Evolutionary conservation across 1,140 invertebrate species (phyloP), one percentile per base, ranked within the genome.

Genomic region (Mylabris phalerata): DNA sequence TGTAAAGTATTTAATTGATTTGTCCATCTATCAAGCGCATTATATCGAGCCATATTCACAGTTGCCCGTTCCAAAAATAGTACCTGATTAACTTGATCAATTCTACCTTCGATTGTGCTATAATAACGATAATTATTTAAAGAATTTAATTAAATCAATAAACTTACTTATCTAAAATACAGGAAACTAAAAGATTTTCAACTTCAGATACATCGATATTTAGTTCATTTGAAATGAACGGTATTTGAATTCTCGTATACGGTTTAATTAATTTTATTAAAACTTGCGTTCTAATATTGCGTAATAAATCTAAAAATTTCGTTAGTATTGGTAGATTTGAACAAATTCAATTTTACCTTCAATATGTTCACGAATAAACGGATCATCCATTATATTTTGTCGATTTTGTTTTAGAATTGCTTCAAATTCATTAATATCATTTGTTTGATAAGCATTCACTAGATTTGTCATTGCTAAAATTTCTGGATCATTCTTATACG

Each of bases 381-480:
- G 95, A 82, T 99, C 98, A 72, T 96, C 93, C 96, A 99, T 99
- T 51, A 99, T 98, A 72, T 92, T 93, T 71, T 93, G 92, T 63
- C 93, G 84, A 77, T 99, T 98, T 71, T 90, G 88, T 71, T 94
- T 91, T 46, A 99, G 76, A 68, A 99, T 99, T 60, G 89, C 87
- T 78, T 99, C 97, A 81, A 99, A 99, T 65, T 96, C 93, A 73
- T 95, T 94, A 56, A 99, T 98, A 76, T 99, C 95, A 77, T 99
- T 98, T 75, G 98, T 98, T 76, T 99, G 96, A 77, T 98, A 99
- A 13, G 96, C 93, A 73, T 91, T 92, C 10, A 99, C 96, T 66
- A 99, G 80, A 78, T 99, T 98, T 5, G 97, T 99, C 95, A 99
- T 99, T 1, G 97, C 97, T 55, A 99, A 78, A 69, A 99, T 98